phyloP scores from a whole-genome alignment of 1,140 invertebrate species.

The Musca vetustissima region DNA sequence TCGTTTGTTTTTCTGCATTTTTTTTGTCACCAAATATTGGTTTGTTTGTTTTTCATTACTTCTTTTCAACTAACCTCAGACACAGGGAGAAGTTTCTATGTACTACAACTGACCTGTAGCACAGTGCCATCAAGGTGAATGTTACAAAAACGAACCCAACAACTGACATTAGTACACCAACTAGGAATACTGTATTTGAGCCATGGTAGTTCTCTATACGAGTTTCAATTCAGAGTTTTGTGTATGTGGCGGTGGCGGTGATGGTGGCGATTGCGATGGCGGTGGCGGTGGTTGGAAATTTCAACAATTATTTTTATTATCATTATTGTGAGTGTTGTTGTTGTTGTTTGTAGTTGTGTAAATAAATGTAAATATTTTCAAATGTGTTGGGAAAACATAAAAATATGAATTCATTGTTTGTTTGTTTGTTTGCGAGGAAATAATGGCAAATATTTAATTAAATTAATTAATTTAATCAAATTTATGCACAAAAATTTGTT shows the following conservation, averaged over 20 bases:
- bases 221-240: conserved; percentile 43
- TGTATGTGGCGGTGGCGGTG: too few species aligned
- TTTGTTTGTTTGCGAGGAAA: too few species aligned
- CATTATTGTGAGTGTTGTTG: too few species aligned
- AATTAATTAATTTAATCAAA: too few species aligned
- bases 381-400: too few species aligned
- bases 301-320: background rate
- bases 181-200: conserved; percentile 93
- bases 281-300: background rate
- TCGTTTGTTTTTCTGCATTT: conserved; percentile 36
- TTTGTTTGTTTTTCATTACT: conserved; percentile 59
- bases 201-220: conserved; percentile 86
- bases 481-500: too few species aligned
- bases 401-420: too few species aligned
- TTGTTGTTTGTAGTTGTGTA: too few species aligned
- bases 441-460: too few species aligned
- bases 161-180: conserved; percentile 96
- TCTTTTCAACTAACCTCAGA: conserved; percentile 83
- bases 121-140: conserved; percentile 97
- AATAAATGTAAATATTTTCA: too few species aligned
- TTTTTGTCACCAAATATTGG: conserved; percentile 31
- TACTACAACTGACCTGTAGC: conserved; percentile 98
- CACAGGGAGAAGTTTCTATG: conserved; percentile 96
- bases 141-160: conserved; percentile 97
- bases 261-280: conserved; percentile 4